A percentile compares a stretch with the other conserved stretches of the same genome.
phyloP scores from a whole-genome alignment of 2,113 vertebrate species.

The Muscicapa adusta region DNA sequence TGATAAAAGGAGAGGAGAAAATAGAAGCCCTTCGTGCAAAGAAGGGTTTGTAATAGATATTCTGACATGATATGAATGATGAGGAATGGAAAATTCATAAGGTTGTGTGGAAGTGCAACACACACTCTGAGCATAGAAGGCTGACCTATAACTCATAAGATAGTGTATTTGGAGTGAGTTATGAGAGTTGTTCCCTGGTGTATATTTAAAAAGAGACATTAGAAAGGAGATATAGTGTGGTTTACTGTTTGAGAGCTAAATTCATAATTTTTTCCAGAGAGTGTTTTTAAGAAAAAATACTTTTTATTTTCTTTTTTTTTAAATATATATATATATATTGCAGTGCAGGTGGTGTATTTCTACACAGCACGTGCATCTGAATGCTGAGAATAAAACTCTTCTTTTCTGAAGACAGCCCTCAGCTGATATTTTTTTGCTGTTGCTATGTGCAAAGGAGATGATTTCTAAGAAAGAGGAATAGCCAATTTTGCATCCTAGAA shows the following conservation, averaged over 20 bases:
- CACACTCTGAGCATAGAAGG: not conserved
- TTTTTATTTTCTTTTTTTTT: not conserved
- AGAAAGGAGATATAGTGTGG: not conserved
- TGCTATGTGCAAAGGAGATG: not conserved
- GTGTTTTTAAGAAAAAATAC: not conserved
- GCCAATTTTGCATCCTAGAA: not conserved
- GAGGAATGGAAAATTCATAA: conserved; percentile 53
- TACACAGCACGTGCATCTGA: not conserved
- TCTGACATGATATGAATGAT: conserved; percentile 21
- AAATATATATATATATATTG: not conserved
- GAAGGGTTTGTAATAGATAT: conserved; percentile 44
- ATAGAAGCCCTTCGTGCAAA: conserved; percentile 29
- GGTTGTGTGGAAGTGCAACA: conserved; percentile 1
- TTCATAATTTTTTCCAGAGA: not conserved
- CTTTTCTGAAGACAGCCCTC: not conserved
- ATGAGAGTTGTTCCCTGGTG: not conserved
- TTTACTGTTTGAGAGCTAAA: conserved; percentile 25
- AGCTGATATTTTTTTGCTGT: not conserved
- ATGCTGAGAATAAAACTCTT: not conserved
- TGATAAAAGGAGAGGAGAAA: conserved; percentile 36
- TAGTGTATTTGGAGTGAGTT: not conserved
- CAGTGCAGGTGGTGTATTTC: not conserved
- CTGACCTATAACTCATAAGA: conserved; percentile 53
- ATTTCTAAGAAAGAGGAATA: not conserved
- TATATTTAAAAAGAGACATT: conserved; percentile 33